Conservation (phyloP, 1,140 invertebrate species). For the Adelges cooleyi region DNA sequence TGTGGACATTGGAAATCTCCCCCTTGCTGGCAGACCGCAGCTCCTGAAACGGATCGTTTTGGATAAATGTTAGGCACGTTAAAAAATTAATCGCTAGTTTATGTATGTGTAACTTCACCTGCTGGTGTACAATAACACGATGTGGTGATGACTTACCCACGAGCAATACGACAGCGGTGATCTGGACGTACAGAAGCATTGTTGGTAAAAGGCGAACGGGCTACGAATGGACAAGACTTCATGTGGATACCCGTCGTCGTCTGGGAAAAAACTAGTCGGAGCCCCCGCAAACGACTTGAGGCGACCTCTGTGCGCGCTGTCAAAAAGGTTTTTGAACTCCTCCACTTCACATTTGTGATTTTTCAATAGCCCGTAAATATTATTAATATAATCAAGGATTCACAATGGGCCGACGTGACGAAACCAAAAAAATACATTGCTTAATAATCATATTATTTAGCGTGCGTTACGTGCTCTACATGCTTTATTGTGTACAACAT, state of each 20-base stretch:
- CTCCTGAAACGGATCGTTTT: not conserved
- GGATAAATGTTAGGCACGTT: not conserved
- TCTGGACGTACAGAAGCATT: slow-evolving; percentile 4
- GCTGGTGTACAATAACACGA: not conserved
- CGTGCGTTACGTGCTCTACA: no score
- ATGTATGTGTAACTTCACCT: not conserved
- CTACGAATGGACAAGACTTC: slow-evolving; percentile 12
- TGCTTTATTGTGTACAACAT: not conserved
- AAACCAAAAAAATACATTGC: not conserved
- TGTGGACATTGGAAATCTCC: slow-evolving; percentile 49
- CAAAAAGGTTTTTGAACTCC: slow-evolving; percentile 25
- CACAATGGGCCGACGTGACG: not conserved
- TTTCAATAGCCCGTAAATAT: not conserved
- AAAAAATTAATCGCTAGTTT: not conserved
- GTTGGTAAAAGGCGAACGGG: slow-evolving; percentile 15
- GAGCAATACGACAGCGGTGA: not conserved
- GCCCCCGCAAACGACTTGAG: slow-evolving; percentile 5
- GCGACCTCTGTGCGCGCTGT: slow-evolving; percentile 16
- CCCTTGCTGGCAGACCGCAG: slow-evolving; percentile 6
- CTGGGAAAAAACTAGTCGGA: not conserved
- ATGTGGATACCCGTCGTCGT: not conserved
- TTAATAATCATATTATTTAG: no score
- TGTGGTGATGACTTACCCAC: not conserved
- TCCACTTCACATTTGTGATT: not conserved
- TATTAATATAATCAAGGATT: not conserved